phyloP scores from a whole-genome alignment of 1,140 invertebrate species.

The Cepaea nemoralis region DNA sequence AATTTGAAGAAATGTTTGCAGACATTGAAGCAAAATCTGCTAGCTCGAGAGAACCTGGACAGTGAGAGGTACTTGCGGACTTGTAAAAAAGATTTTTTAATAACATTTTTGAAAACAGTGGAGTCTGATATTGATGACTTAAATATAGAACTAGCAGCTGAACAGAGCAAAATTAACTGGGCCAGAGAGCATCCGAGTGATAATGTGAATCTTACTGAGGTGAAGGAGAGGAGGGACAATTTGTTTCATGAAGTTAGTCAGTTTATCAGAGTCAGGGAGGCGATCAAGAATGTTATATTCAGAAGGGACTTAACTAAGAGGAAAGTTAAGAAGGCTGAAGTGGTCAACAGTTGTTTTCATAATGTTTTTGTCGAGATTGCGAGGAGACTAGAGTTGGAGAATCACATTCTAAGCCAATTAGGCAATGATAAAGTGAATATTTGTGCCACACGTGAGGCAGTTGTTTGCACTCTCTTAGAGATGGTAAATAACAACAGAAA shows the following conservation, averaged over 20 bases:
- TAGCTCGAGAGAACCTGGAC: constrained; percentile 6
- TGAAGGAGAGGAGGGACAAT: constrained; percentile 7
- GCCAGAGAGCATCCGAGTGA: constrained; percentile 4
- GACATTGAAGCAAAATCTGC: background rate
- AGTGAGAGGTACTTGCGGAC: constrained; percentile 32
- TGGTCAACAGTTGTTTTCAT: constrained; percentile 29
- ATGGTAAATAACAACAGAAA: background rate
- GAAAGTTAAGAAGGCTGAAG: background rate
- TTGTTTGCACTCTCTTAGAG: constrained; percentile 17
- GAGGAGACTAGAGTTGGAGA: background rate
- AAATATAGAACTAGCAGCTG: constrained; percentile 20
- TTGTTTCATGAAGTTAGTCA: background rate
- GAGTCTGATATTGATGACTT: background rate
- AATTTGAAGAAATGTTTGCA: background rate
- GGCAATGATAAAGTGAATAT: constrained; percentile 34
- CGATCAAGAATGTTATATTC: constrained; percentile 29
- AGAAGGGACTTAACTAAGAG: constrained; percentile 18
- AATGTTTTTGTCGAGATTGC: constrained; percentile 35
- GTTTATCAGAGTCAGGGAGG: constrained; percentile 30
- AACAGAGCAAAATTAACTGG: constrained; percentile 42
- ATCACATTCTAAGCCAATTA: background rate
- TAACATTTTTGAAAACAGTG: constrained; percentile 21
- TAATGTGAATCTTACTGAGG: background rate
- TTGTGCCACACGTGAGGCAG: constrained; percentile 18
- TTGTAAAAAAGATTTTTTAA: constrained; percentile 23